Percentiles rank a stretch among this genome's conserved stretches.
phyloP scores from a whole-genome alignment of 2,113 vertebrate genomes.

The Daphoenositta chrysoptera region DNA sequence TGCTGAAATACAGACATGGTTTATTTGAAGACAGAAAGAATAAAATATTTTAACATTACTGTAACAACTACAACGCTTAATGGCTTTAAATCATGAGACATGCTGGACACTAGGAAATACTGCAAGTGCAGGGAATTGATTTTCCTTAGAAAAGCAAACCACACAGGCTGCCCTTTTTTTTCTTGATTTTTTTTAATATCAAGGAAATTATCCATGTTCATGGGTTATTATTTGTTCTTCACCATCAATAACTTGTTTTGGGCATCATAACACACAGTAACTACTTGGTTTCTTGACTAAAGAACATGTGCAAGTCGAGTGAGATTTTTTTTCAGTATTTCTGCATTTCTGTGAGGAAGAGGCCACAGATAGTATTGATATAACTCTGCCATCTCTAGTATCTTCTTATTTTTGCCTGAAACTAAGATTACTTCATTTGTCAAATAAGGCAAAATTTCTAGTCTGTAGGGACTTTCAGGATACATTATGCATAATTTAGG shows the following conservation, averaged over 20 bases:
- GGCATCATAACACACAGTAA: neutral
- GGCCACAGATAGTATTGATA: neutral
- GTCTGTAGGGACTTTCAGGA: neutral
- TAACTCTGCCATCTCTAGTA: neutral
- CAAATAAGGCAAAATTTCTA: neutral
- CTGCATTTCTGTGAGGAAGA: neutral
- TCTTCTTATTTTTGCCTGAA: neutral
- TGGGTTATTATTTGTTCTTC: neutral
- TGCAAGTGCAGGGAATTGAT: neutral
- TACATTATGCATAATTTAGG: neutral
- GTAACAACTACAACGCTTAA: neutral
- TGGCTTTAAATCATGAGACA: neutral
- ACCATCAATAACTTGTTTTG: neutral
- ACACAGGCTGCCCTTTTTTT: neutral
- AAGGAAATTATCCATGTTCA: neutral
- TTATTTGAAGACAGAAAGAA: neutral
- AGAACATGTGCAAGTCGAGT: neutral
- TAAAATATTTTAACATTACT: neutral
- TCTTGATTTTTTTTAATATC: neutral
- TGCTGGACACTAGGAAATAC: neutral
- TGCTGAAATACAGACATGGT: neutral
- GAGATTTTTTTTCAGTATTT: neutral
- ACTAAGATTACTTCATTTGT: neutral
- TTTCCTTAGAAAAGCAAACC: neutral
- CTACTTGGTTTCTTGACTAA: neutral